phyloP scores from a whole-genome alignment of 1,140 invertebrate genomes.

The Arion vulgaris region DNA sequence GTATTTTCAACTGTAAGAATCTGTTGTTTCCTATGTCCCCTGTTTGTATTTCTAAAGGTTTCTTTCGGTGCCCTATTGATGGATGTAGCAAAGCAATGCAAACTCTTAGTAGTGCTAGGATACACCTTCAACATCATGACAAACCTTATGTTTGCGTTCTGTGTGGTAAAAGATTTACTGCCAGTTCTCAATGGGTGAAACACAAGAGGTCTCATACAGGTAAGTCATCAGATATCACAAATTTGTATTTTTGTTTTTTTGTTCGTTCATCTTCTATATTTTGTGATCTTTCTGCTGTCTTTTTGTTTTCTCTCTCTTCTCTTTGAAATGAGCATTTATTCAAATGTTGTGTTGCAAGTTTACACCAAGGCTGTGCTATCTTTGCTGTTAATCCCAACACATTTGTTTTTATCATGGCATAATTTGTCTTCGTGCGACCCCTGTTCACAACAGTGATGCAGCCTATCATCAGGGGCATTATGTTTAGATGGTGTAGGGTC shows the following conservation, averaged over 20 bases:
- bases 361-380: too few species aligned
- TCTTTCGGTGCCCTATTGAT: conserved; percentile 30
- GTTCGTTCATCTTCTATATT: neutral
- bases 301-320: neutral
- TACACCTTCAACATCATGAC: conserved; percentile 24
- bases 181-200: neutral
- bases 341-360: too few species aligned
- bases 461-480: too few species aligned
- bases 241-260: neutral
- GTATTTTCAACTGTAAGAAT: too few species aligned
- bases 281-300: too few species aligned
- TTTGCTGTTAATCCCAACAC: too few species aligned
- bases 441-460: too few species aligned
- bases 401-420: too few species aligned
- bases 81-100: conserved; percentile 28
- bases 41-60: neutral
- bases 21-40: too few species aligned
- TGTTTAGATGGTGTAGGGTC: too few species aligned
- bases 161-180: conserved; percentile 19
- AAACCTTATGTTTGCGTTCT: conserved; percentile 19
- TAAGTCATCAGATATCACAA: neutral
- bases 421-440: too few species aligned
- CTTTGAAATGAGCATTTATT: too few species aligned
- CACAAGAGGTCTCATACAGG: conserved; percentile 32
- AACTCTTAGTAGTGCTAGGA: conserved; percentile 24